phyloP scores from a whole-genome alignment of 2,797 vertebrate species.

The Syndactyla subalaris region DNA sequence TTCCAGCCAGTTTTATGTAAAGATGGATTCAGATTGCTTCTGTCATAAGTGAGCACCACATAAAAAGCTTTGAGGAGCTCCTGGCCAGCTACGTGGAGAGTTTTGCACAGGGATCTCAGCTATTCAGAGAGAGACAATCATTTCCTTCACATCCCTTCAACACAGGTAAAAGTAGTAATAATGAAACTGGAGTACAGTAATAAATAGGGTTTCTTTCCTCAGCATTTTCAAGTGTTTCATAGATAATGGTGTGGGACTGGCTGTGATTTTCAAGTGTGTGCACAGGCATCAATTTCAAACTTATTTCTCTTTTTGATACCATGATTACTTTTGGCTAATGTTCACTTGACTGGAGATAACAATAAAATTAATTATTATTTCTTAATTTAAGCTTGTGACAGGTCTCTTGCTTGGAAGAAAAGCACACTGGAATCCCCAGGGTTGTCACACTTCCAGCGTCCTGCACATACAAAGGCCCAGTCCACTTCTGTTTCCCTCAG shows the following conservation, averaged over 20 bases:
- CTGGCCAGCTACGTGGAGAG: not conserved
- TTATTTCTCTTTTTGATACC: not conserved
- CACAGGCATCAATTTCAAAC: not conserved
- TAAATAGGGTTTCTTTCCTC: not conserved
- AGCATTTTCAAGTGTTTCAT: not conserved
- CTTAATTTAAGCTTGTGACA: not conserved
- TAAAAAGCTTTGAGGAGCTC: not conserved
- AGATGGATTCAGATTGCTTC: not conserved
- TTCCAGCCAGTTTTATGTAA: not conserved
- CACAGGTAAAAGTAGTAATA: not conserved
- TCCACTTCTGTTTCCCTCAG: not conserved
- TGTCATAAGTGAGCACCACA: accelerated
- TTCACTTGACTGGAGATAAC: not conserved
- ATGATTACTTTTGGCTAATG: not conserved
- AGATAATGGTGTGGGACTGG: not conserved
- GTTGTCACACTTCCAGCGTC: not conserved
- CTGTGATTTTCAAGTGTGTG: not conserved
- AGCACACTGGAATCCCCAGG: not conserved
- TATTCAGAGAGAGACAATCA: not conserved
- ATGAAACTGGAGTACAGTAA: not conserved
- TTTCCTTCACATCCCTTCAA: not conserved
- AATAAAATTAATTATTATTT: not conserved
- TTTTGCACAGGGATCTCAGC: not conserved
- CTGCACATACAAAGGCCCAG: not conserved
- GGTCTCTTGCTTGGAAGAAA: not conserved